phyloP scores from a whole-genome alignment of 2,113 vertebrate genomes.

The human (Homo sapiens) region DNA sequence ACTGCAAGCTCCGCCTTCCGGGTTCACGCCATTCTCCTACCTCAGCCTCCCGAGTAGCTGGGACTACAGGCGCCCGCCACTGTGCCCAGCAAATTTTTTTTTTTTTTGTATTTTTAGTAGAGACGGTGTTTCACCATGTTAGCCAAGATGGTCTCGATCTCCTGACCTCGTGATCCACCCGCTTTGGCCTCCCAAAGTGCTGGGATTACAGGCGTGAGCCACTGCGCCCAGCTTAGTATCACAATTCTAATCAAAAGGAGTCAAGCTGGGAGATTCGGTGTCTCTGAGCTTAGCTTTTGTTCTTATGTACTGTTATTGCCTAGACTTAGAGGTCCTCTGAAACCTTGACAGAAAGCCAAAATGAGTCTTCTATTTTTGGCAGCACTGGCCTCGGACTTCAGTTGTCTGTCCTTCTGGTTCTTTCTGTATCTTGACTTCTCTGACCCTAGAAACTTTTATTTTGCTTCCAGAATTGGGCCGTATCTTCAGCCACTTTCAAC shows the following conservation, averaged over 20 bases:
- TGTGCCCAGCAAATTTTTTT: no score
- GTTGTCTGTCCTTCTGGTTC: background rate
- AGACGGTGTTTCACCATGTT: no score
- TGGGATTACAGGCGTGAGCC: no score
- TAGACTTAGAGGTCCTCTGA: background rate
- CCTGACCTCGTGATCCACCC: no score
- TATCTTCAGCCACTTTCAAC: background rate
- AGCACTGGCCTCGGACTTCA: constrained; percentile 22
- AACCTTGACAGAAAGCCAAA: background rate
- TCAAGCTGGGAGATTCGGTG: background rate
- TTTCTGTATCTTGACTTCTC: constrained; percentile 6
- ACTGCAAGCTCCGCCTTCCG: no score
- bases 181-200: no score
- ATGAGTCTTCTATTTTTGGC: background rate
- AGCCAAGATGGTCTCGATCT: no score
- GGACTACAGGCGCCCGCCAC: no score
- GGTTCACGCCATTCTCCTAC: no score
- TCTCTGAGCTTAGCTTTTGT: background rate
- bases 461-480: background rate
- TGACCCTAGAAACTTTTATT: background rate
- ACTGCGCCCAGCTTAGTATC: background rate
- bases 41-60: no score
- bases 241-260: background rate
- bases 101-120: no score
- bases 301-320: background rate